Conservation (phyloP, 2,888 invertebrate genomes). For the Mythimna ferrago region DNA sequence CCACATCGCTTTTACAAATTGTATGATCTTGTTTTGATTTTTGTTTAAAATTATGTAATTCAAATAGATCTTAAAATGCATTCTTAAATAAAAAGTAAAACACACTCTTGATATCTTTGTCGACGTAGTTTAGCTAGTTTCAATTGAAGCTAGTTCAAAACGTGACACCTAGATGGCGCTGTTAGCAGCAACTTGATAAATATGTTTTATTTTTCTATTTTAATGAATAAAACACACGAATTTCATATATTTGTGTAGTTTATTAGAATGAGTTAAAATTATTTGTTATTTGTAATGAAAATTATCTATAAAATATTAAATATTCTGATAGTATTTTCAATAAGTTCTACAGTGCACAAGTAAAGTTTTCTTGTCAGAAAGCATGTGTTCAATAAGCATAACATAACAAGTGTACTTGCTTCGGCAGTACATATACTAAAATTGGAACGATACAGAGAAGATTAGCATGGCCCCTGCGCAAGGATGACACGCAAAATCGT, state of each 20-base stretch:
- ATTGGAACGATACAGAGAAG: slow-evolving; percentile 81
- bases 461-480: slow-evolving; percentile 82
- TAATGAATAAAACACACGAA: accelerated
- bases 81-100: neutral
- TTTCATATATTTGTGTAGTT: neutral
- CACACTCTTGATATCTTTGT: neutral
- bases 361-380: accelerated
- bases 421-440: slow-evolving; percentile 82
- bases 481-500: slow-evolving; percentile 82
- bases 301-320: accelerated
- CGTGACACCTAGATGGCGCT: slow-evolving; percentile 20
- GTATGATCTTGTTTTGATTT: neutral
- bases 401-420: slow-evolving; percentile 65
- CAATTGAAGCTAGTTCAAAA: neutral
- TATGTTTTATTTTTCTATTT: neutral
- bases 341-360: slow-evolving; percentile 18
- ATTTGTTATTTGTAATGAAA: accelerated
- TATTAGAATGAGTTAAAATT: accelerated
- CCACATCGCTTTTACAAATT: neutral
- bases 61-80: neutral
- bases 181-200: accelerated
- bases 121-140: neutral
- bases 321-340: accelerated
- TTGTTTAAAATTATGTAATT: neutral
- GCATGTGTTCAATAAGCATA: accelerated